Evolutionary conservation across 2,113 vertebrate genomes (phyloP).

Genomic region (Myodes glareolus): DNA sequence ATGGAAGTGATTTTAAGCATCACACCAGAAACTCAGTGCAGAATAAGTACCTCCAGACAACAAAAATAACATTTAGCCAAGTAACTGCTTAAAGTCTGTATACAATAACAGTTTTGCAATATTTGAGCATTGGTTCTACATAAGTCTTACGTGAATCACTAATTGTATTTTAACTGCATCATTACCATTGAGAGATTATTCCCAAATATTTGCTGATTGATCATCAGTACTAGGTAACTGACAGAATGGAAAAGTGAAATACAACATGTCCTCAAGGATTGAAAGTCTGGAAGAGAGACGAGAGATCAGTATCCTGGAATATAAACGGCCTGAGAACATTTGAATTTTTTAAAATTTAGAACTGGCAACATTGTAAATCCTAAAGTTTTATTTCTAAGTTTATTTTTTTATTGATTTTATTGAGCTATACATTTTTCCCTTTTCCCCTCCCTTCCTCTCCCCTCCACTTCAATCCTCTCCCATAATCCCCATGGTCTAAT

Average conservation of each 20-base stretch:
- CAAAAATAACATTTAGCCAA: background rate
- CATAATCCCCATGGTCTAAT: background rate
- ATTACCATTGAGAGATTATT: background rate
- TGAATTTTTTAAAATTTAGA: background rate
- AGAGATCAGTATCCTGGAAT: background rate
- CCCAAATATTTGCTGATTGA: background rate
- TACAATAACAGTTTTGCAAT: background rate
- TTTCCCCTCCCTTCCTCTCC: too few species aligned
- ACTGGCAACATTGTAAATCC: background rate
- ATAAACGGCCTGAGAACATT: background rate
- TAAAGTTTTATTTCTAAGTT: background rate
- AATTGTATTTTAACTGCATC: background rate
- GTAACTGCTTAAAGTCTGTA: background rate
- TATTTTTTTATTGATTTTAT: too few species aligned
- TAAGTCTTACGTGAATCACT: background rate
- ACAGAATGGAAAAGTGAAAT: background rate
- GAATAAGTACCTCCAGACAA: background rate
- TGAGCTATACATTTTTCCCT: too few species aligned
- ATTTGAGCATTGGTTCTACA: background rate
- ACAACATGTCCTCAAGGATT: background rate
- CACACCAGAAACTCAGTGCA: background rate
- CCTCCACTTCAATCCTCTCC: too few species aligned
- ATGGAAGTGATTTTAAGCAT: background rate
- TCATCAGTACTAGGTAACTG: background rate
- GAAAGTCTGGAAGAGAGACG: rapidly evolving